Conservation (phyloP, 2,888 invertebrate species). For the Scotopteryx bipunctaria region DNA sequence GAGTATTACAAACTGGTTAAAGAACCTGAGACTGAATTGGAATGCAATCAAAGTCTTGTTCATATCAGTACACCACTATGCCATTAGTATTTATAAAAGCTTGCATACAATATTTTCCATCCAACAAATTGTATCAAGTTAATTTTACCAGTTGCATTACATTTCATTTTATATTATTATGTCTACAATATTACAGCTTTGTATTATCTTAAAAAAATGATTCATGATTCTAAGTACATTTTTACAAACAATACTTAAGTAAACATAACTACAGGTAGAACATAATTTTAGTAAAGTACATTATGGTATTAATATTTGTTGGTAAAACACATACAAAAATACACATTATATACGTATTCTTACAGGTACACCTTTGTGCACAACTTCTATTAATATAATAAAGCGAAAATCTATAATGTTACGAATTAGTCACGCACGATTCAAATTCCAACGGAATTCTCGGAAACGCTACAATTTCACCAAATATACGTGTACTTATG, state of each 20-base stretch:
- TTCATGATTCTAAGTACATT: too few relatives aligned
- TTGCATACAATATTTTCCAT: too few relatives aligned
- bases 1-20: not conserved
- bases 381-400: not conserved
- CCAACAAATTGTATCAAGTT: too few relatives aligned
- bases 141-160: too few relatives aligned
- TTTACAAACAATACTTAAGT: not conserved
- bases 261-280: not conserved
- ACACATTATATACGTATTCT: not conserved
- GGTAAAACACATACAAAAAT: constrained; percentile 3
- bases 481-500: not conserved
- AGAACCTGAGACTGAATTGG: constrained; percentile 4
- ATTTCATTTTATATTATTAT: too few relatives aligned
- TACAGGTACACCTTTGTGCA: constrained; percentile 11
- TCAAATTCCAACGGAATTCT: not conserved
- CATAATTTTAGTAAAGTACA: not conserved
- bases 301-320: not conserved
- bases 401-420: not conserved
- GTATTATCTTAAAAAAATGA: too few relatives aligned
- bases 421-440: too few relatives aligned
- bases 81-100: too few relatives aligned
- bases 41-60: constrained; percentile 6
- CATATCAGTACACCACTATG: not conserved
- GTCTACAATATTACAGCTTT: too few relatives aligned
- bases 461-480: not conserved